A percentile compares a stretch with the other conserved stretches of the same genome.
These are phyloP conservation scores for Agrochola litura DNA, from an alignment of 2,888 invertebrate species.

Conservation along the genomic window DNA sequence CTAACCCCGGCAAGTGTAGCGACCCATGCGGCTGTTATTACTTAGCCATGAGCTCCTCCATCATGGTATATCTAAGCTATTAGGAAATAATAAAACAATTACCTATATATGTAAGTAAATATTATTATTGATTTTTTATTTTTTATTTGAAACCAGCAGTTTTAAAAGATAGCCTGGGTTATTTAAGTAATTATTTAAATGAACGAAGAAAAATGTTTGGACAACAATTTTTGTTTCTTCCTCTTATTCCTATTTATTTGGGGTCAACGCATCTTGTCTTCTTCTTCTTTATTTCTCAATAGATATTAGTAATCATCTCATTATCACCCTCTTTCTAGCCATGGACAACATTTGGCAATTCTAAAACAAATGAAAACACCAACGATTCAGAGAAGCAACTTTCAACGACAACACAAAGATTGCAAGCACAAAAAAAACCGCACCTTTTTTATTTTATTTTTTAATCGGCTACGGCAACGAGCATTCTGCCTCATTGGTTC, in stretches of 20 bases:
- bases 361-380: not conserved
- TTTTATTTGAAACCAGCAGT: too few species aligned
- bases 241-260: not conserved
- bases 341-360: not conserved
- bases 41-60: too few species aligned
- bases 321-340: not conserved
- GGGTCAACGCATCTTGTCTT: not conserved
- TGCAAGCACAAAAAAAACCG: conserved; percentile 31
- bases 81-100: not conserved
- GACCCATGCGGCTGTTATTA: too few species aligned
- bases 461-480: conserved; percentile 68
- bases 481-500: conserved; percentile 79
- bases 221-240: too few species aligned
- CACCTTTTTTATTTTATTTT: conserved; percentile 68
- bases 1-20: too few species aligned
- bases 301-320: not conserved
- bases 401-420: conserved; percentile 37
- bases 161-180: too few species aligned
- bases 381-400: not conserved
- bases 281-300: not conserved
- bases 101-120: too few species aligned
- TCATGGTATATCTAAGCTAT: too few species aligned
- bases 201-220: too few species aligned
- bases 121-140: too few species aligned
- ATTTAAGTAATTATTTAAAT: too few species aligned